Evolutionary conservation across 2,113 vertebrate species (phyloP).

Genomic region (Podilymbus podiceps): DNA sequence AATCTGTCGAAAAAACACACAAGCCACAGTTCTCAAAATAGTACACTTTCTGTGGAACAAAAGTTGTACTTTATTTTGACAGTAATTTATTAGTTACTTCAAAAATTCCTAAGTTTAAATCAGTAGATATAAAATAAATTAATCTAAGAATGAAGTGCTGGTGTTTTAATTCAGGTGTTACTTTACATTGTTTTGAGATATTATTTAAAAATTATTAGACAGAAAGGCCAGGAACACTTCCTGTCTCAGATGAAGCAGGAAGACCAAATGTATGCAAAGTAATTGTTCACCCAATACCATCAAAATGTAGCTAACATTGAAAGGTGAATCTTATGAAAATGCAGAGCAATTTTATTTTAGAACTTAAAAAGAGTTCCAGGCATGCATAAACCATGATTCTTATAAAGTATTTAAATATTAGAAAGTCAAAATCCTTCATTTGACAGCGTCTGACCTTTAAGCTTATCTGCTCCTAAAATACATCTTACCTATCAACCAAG

Average conservation of each 20-base stretch:
- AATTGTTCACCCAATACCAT: neutral
- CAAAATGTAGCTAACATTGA: neutral
- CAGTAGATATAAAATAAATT: neutral
- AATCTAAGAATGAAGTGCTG: neutral
- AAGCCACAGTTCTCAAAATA: neutral
- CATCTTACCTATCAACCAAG: slow-evolving; percentile 74
- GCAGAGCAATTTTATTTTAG: slow-evolving; percentile 40
- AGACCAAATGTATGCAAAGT: neutral
- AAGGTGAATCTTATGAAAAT: slow-evolving; percentile 60
- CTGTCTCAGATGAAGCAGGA: neutral
- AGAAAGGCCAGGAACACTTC: neutral
- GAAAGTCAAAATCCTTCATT: slow-evolving; percentile 72
- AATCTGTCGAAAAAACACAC: neutral
- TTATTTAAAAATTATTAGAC: neutral
- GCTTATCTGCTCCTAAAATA: slow-evolving; percentile 77
- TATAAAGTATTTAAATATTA: slow-evolving; percentile 73
- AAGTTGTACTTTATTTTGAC: neutral
- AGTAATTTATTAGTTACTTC: neutral
- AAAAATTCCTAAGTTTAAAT: neutral
- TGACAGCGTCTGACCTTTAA: slow-evolving; percentile 79
- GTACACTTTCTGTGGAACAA: neutral
- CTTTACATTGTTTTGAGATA: neutral
- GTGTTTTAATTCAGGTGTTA: neutral
- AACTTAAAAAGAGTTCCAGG: slow-evolving; percentile 51
- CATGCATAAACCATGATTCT: slow-evolving; percentile 64